Base-by-base conservation (phyloP, 2,888 invertebrate genomes). In the Tenthredo distinguenda region DNA sequence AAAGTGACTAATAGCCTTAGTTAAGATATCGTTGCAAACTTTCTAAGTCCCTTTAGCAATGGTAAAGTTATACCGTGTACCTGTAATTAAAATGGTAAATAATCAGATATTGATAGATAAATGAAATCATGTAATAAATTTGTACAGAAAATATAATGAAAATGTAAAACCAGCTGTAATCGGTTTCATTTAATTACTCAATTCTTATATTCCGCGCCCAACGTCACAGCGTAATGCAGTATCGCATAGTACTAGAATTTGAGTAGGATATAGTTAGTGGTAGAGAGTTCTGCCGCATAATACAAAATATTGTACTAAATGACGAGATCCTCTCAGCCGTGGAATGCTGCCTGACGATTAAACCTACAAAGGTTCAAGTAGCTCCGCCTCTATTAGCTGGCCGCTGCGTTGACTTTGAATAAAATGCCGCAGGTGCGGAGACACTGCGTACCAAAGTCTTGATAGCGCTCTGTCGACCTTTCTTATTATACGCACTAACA, bases 301-400 rank as follows among this genome's bases (percentile, higher is more conserved):
- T 68, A 68, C 31, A 26, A 10, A 34, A 55, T 31, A n/a, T 50
- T 55, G 50, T 50, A 34, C 26, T 40, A 34, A 21, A 34, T 5
- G 18, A 47, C 31, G 31, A 58, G 65, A 82, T 40, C 68, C 68
- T 83, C 83, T 58, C 83, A 65, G 83, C 43, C 68, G 83, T 83
- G 83, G 83, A 83, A 83, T 83, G 83, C 83, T 83, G 68, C 83
- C 68, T 47, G 83, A 83, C 47, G 68, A 83, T 50, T 62, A 81
- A 40, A 34, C 21, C 12, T 83, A 83, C n/a, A 83, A 47, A 71
- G 31, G n/a, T 83, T 83, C 83, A 83, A 83, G 83, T 83, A 31
- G 68, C 68, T 71, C 83, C 83, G 68, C 71, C 83, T 83, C 68
- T 68, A 15, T 83, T 83, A 86, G 79, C 85, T 85, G 86, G 76